Evolutionary conservation across 2,888 invertebrate genomes (phyloP), one percentile per base, ranked within the genome.

Genomic region (Euspilapteryx auroguttella): DNA sequence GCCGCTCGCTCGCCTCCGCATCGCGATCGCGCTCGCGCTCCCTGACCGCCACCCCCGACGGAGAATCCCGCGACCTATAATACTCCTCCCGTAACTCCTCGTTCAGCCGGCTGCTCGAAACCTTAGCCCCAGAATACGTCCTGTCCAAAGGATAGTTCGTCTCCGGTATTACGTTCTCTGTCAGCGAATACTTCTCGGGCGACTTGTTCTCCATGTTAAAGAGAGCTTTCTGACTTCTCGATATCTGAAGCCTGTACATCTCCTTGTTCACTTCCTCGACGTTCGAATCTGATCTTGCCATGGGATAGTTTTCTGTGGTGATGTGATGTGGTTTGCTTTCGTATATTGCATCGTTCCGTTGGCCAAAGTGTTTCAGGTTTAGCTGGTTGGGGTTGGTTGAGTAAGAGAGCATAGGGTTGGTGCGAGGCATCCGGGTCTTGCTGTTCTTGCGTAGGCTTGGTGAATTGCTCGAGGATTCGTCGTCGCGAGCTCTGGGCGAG

Each of bases 321-420:
- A 73, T 71, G 39, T 73, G 69, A 33, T 75, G 69, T 27, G 73
- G 71, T 34, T 71, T 71, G 41, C 62, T 69, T 44, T 75, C 69
- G 43, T 75, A 76, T 8, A 69, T 39, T 1, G 68, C 50, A 40
- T 76, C 75, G 3, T 64, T 65, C 37, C 71, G 49, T 42, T 76
- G 76, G 5, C 77, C 77, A 38, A 77, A 77, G 38, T 77, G 77
- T 38, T 69, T 76, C 25, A 71, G 44, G 36, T 71, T 75, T 6
- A 69, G 45, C 37, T 65, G 66, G 34, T 68, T 73, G 42, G 73
- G 75, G 32, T 64, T 69, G 1, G 75, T 68, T 6, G 73, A 69
- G 44, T 77, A 77, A 33, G 75, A 80, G 42, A 77, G 68, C 64
- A 79, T 64, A 2, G 81, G 82, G 49, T 82, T 81, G 25, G 78